A percentile compares a stretch with the other conserved stretches of the same genome.
phyloP scores from a whole-genome alignment of 2,797 vertebrate genomes.

The Carapus acus region DNA sequence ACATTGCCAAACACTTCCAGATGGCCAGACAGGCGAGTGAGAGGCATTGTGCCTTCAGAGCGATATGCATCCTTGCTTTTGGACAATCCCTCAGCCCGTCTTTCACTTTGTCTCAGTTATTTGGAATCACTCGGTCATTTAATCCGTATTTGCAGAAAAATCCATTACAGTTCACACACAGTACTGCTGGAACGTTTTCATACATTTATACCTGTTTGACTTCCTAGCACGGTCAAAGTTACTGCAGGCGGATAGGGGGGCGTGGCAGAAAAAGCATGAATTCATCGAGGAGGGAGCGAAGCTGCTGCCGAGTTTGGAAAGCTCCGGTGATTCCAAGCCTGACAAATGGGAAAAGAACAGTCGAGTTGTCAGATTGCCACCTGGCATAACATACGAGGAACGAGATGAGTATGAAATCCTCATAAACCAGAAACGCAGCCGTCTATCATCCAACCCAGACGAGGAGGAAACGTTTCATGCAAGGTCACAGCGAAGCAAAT shows the following conservation, averaged over 20 bases:
- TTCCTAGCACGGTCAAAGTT: constrained; percentile 36
- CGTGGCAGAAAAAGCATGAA: constrained; percentile 38
- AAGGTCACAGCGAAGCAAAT: constrained; percentile 72
- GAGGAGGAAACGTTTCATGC: constrained; percentile 66
- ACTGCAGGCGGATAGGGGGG: constrained; percentile 38
- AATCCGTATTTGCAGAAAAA: constrained; percentile 45
- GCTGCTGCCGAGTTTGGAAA: constrained; percentile 34
- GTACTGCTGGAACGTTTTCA: constrained; percentile 24
- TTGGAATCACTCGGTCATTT: constrained; percentile 52
- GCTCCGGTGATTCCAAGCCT: constrained; percentile 26
- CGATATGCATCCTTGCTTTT: constrained; percentile 49
- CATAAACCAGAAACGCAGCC: constrained; percentile 71
- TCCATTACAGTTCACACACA: constrained; percentile 42
- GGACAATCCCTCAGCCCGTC: constrained; percentile 53
- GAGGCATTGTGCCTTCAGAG: constrained; percentile 54
- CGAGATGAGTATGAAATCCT: constrained; percentile 66
- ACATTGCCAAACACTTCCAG: constrained; percentile 63
- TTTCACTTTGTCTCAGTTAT: constrained; percentile 58
- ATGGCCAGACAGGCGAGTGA: constrained; percentile 52
- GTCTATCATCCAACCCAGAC: constrained; percentile 65
- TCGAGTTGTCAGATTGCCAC: constrained; percentile 68
- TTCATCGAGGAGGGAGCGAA: constrained; percentile 43
- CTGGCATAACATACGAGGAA: constrained; percentile 63
- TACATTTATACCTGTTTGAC: constrained; percentile 20
- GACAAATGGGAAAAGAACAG: constrained; percentile 59